Evolutionary conservation across 2,888 invertebrate species (phyloP), one percentile per base, ranked within the genome.

Genomic region (Campoletis raptor): DNA sequence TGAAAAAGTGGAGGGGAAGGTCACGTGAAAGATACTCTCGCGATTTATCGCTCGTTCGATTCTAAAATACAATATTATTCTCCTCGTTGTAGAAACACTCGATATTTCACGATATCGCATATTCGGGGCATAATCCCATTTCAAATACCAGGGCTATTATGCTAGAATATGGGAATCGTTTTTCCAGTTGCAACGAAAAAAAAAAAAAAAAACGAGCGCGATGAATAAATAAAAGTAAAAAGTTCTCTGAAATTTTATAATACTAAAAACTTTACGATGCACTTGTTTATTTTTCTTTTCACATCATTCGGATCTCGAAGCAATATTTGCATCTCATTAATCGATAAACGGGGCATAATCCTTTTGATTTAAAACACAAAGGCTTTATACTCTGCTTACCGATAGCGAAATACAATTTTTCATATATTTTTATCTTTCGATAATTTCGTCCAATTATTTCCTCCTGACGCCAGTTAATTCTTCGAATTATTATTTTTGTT

Each of bases 381-480:
- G 91, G 89, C 89, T 86, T 92, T 92, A 93, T 90, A 91, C 93
- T 93, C 92, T 89, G 91, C 91, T 93, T 93, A 93, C 93, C 93
- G 93, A 92, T 86, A 88, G 87, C 90, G 89, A 90, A 89, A 83
- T 84, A 81, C 89, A 87, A 82, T 48, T 21, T 45, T 42, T 48
- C 48, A 70, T 79, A 2, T 30, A 3, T 48, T 48, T 48, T 42
- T n/a, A n/a, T n/a, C 79, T 84, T 45, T 61, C 40, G n/a, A 83
- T 69, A 72, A 74, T 77, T 77, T 36, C 21, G 24, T 61, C 18
- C 48, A 18, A 48, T 45, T 45, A 45, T 15, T 45, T 5, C 15
- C 5, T 45, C 15, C 15, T 15, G 15, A 15, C 18, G 48, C n/a
- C 48, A n/a, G 7, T 48, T 6, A n/a, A 6, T 18, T 5, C 18